phyloP scores from a whole-genome alignment of 92 coral and sea anemone genomes.

The Epizoanthus fatuus region DNA sequence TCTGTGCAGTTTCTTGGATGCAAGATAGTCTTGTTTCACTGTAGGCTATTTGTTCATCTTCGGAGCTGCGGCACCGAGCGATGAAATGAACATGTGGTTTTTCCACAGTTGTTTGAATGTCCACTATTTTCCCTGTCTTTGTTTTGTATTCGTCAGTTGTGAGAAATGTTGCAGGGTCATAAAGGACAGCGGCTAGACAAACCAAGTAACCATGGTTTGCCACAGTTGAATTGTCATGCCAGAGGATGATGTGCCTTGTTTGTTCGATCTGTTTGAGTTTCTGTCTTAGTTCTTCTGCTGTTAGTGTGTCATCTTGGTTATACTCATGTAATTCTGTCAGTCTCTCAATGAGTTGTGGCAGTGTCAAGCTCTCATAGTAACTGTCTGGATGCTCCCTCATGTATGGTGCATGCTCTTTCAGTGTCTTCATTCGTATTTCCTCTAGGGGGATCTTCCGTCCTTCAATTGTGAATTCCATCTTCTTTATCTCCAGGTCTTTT shows the following conservation, averaged over 20 bases:
- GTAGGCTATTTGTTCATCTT: conserved; percentile 52
- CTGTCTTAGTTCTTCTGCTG: conserved; percentile 1
- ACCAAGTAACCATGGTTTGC: conserved; percentile 55
- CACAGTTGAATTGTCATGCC: conserved; percentile 60
- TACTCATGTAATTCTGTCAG: conserved; percentile 30
- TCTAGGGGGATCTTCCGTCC: conserved; percentile 43
- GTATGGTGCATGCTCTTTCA: conserved; percentile 17
- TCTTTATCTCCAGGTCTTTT: conserved; percentile 54
- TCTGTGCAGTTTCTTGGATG: conserved; percentile 5
- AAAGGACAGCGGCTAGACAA: conserved; percentile 29
- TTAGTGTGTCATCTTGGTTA: not conserved
- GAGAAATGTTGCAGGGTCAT: conserved; percentile 27
- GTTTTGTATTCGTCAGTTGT: conserved; percentile 36
- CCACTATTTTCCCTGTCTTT: conserved; percentile 42
- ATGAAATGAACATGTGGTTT: conserved; percentile 59
- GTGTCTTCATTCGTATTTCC: conserved; percentile 27
- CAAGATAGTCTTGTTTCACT: conserved; percentile 44
- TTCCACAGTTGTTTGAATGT: conserved; percentile 45
- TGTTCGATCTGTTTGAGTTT: conserved; percentile 33
- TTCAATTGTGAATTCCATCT: conserved; percentile 23
- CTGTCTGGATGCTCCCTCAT: conserved; percentile 14
- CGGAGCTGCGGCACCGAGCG: conserved; percentile 52
- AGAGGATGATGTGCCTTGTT: conserved; percentile 32
- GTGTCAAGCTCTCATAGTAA: not conserved
- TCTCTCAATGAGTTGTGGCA: not conserved